Base-by-base conservation (phyloP, 2,888 invertebrate genomes). In the Chironomus riparius region DNA sequence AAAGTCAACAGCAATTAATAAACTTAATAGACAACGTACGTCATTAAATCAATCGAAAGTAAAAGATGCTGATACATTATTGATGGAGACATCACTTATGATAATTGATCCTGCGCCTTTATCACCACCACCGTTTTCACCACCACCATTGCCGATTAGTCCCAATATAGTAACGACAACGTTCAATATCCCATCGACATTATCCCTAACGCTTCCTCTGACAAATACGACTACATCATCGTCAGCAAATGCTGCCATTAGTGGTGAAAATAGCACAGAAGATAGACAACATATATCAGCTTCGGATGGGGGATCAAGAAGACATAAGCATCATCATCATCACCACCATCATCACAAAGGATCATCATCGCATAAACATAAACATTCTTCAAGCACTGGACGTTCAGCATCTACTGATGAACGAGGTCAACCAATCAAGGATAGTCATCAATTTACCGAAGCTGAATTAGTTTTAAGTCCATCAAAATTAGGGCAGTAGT, bases 381-480 rank as follows among this genome's bases (percentile, higher is more conserved):
- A 38, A 48, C 76, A 75, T 13, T 56, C 76, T 15, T 47, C 71
- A 61, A 21, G 47, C 4, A 68, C 70, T 18, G 56, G 68, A 21
- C 38, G 76, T 75, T 47, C 73, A 48, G 10, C 75, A 74, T 65
- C 76, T 21, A 50, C 68, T 38, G 77, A 68, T 76, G 78, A 50
- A 62, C 77, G 70, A 47, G 77, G 61, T 77, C 78, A 68, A 21
- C 15, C 72, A 73, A 70, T 15, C 28, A 70, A 38, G 18, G 15
- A 21, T 22, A 21, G 24, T 47, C 48, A 75, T 70, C 76, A 73
- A 68, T 68, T 56, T 47, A 73, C 76, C 47, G 84, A 84, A 79
- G 82, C 83, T 74, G 84, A 84, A 79, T 78, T 84, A 78, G 82
- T 84, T 78, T 81, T 84, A 78, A 84, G 84, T 80, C 84, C 84